Conservation (phyloP, 2,888 invertebrate genomes). For the Acrobasis consociella region DNA sequence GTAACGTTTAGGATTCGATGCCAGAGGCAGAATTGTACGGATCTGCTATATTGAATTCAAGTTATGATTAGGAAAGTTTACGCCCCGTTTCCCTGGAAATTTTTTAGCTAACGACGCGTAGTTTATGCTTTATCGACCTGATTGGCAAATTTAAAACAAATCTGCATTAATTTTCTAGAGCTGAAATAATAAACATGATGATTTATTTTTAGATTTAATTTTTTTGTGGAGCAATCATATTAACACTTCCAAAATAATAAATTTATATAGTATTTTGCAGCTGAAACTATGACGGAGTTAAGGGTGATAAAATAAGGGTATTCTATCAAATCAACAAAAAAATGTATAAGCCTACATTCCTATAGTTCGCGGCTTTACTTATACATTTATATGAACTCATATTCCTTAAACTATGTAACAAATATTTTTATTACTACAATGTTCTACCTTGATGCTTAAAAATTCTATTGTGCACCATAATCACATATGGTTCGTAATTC, state of each 20-base stretch:
- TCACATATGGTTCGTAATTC: constrained; percentile 58
- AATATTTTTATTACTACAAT: no score
- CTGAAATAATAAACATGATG: not conserved
- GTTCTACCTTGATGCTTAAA: constrained; percentile 5
- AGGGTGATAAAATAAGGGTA: no score
- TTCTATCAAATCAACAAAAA: no score
- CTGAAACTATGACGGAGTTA: no score
- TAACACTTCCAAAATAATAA: no score
- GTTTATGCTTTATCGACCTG: constrained; percentile 31
- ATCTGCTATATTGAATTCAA: constrained; percentile 65
- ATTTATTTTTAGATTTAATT: no score
- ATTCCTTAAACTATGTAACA: no score
- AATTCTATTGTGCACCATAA: not conserved
- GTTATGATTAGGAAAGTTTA: constrained; percentile 66
- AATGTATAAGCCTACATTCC: no score
- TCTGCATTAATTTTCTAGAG: not conserved
- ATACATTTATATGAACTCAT: no score
- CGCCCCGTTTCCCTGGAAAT: constrained; percentile 43
- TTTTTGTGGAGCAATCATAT: no score
- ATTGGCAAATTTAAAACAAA: constrained; percentile 4
- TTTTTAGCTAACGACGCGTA: constrained; percentile 37
- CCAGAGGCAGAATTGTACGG: constrained; percentile 57
- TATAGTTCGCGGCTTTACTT: no score
- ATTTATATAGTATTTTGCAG: no score
- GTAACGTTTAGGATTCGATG: constrained; percentile 52